Conservation (phyloP, 30 jellyfish, hydroid and myxozoan genomes). For the Pseudorhiza aurosa region DNA sequence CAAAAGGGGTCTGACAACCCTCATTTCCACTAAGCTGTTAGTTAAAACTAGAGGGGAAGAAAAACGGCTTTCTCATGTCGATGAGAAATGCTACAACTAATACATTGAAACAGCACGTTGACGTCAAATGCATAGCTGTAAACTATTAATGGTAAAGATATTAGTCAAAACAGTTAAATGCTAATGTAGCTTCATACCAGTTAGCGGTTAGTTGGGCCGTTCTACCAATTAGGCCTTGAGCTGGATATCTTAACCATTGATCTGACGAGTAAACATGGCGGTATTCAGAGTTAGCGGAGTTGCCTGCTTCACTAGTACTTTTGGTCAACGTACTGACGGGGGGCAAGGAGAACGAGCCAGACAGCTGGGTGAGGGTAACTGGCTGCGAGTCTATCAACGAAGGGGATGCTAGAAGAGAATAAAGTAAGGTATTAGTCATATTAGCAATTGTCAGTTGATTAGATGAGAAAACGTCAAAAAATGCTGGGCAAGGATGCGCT, state of each 20-base stretch:
- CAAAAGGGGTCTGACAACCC: no score
- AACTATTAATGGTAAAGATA: no score
- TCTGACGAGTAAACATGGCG: conserved; percentile 74
- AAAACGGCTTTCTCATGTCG: no score
- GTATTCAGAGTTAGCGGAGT: conserved; percentile 47
- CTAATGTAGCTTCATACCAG: conserved; percentile 53
- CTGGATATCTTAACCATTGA: conserved; percentile 81
- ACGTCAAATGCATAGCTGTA: no score
- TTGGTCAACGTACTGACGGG: conserved; percentile 99
- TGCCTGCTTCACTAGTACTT: conserved; percentile 78
- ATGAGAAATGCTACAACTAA: no score
- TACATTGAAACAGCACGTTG: no score
- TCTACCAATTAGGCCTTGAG: conserved; percentile 80
- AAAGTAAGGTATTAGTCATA: conserved; percentile 21
- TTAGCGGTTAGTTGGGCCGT: conserved; percentile 69
- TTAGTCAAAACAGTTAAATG: conserved; percentile 5
- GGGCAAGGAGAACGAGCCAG: conserved; percentile 84
- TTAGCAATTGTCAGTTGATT: background rate
- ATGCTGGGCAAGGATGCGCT: no score
- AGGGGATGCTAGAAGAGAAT: conserved; percentile 71
- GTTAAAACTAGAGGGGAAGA: no score
- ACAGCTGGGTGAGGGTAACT: conserved; percentile 63
- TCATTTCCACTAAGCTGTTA: no score
- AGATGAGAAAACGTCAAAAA: background rate
- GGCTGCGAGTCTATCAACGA: conserved; percentile 75